Evolutionary conservation across 2,888 invertebrate genomes (phyloP), one percentile per base, ranked within the genome.

Genomic region (Troides helena): DNA sequence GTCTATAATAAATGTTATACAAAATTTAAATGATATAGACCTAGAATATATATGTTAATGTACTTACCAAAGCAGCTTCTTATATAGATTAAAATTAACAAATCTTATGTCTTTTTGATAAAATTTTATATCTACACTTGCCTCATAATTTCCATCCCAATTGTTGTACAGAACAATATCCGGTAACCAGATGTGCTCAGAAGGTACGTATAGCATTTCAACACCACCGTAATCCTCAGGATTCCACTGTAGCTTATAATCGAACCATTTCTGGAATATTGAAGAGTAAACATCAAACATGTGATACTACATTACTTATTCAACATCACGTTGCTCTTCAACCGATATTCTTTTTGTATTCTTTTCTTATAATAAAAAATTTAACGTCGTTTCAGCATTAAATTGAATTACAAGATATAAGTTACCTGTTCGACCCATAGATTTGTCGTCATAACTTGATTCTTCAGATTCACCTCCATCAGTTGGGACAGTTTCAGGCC

Each of bases 161-260:
- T 98, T 98, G 82, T 98, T 98, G 80, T 97, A 97, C 5, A 97
- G 93, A n/a, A 97, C 98, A 75, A 99, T 98, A 82, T 99, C 99
- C 0, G 99, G 99, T 39, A 98, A 93, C 99, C 99, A 99, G 81
- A 99, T 98, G 82, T 98, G 97, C 85, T 99, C 98, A 0, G 99
- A 98, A 0, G 99, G 99, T 21, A 99, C 98, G 79, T 97, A 97
- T 64, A 98, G 89, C 95, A 97, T 97, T 85, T 97, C 97, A 0
- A 98, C 95, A 0, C 98, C 98, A 0, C 98, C 98, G 78, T 98
- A 98, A 77, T 98, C 97, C 68, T 96, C 96, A 0, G 98, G 98
- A 75, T 96, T 95, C 98, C 98, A 98, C 66, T 94, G 94, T 57
- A 98, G 86, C 85, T 98, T 98, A 85, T 98, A 98, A 85, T 98